These are phyloP conservation scores for Orthosia gracilis DNA, from an alignment of 2,888 invertebrate genomes.

Conservation along the genomic window DNA sequence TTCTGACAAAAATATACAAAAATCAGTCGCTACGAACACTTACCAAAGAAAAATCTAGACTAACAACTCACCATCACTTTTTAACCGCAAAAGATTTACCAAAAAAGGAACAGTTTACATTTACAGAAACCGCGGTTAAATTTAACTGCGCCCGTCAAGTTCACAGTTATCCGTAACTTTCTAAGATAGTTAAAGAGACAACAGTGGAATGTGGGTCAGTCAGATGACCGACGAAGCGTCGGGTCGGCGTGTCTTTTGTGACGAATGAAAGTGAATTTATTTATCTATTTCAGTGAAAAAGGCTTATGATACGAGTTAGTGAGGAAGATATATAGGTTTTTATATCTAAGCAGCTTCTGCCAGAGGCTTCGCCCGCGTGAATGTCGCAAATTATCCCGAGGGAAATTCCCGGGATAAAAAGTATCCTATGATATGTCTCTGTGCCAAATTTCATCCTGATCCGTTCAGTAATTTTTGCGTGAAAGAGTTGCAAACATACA, in stretches of 20 bases:
- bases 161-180: conserved; percentile 49
- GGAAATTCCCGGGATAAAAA: no score
- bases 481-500: no score
- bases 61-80: background rate
- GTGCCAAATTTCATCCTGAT: no score
- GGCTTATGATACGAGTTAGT: no score
- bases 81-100: conserved; percentile 11
- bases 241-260: conserved; percentile 12
- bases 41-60: background rate
- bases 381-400: no score
- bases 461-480: no score
- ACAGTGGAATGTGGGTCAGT: conserved; percentile 38
- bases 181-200: conserved; percentile 45
- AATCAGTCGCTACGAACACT: no score
- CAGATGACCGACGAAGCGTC: conserved; percentile 25
- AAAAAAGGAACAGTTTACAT: background rate
- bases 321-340: no score
- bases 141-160: conserved; percentile 14
- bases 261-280: conserved; percentile 36
- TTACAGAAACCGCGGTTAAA: conserved; percentile 18
- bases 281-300: background rate
- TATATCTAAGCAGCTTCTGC: no score
- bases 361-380: no score
- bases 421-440: no score
- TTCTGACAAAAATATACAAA: no score